A percentile compares a stretch with the other conserved stretches of the same genome.
Evolutionary conservation across 2,888 invertebrate species (phyloP).

Genomic region (Acronicta psi): DNA sequence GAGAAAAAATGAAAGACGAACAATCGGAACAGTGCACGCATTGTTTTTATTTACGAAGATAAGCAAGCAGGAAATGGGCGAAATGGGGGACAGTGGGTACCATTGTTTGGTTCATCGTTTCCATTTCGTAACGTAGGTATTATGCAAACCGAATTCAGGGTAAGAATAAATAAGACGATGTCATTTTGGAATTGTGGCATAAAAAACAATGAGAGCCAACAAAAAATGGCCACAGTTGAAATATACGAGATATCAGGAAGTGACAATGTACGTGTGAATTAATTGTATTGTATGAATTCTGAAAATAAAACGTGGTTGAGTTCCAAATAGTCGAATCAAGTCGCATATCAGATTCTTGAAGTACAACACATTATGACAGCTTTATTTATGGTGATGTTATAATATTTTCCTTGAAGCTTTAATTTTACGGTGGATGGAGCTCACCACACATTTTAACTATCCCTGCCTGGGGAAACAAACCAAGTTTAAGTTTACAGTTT

Average conservation of each 20-base stretch:
- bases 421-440: too few relatives aligned
- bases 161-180: constrained; percentile 60
- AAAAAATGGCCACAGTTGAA: constrained; percentile 17
- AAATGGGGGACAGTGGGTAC: constrained; percentile 72
- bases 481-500: too few relatives aligned
- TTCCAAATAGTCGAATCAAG: constrained; percentile 26
- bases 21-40: constrained; percentile 73
- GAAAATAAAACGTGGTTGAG: constrained; percentile 35
- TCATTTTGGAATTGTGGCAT: constrained; percentile 55
- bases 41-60: constrained; percentile 77
- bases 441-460: too few relatives aligned
- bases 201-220: constrained; percentile 49
- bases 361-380: constrained; percentile 7
- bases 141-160: constrained; percentile 68
- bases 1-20: constrained; percentile 67
- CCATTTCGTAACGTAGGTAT: constrained; percentile 75
- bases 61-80: constrained; percentile 76
- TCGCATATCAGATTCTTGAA: not conserved
- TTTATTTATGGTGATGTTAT: too few relatives aligned
- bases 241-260: constrained; percentile 44
- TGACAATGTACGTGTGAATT: constrained; percentile 41
- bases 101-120: constrained; percentile 73
- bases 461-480: too few relatives aligned
- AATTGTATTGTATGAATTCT: constrained; percentile 45
- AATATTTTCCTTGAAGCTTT: too few relatives aligned